Evolutionary conservation across 2,113 vertebrate species (phyloP).

Genomic region (Tonatia bakeri): DNA sequence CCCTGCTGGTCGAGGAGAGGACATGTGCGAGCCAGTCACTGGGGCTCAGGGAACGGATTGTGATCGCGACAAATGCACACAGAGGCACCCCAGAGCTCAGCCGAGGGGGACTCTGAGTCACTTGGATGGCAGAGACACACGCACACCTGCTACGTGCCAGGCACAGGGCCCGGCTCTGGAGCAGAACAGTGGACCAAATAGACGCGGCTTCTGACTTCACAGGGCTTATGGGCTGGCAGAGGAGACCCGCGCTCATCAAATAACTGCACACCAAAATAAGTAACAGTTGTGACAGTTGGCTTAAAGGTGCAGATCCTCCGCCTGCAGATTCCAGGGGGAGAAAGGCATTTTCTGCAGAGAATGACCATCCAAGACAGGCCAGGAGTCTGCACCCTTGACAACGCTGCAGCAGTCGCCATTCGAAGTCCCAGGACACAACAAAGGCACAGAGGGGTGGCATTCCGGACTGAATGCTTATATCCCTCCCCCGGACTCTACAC

Average conservation of each 20-base stretch:
- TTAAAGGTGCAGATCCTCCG: neutral
- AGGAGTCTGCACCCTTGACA: neutral
- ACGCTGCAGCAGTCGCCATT: neutral
- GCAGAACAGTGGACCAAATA: neutral
- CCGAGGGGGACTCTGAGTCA: rapidly evolving
- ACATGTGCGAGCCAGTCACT: neutral
- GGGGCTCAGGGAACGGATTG: neutral
- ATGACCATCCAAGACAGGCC: neutral
- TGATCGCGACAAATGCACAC: neutral
- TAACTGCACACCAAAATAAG: neutral
- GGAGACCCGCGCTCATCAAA: neutral
- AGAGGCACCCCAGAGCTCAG: neutral
- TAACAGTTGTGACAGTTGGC: neutral
- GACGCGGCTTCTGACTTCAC: too few species aligned
- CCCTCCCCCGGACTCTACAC: too few species aligned
- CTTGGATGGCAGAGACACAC: neutral
- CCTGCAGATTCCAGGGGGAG: neutral
- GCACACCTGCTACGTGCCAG: neutral
- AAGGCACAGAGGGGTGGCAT: neutral
- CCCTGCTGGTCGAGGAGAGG: neutral
- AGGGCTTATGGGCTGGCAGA: neutral
- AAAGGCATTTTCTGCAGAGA: neutral
- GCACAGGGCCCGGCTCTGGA: neutral
- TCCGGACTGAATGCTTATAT: too few species aligned
- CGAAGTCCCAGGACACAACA: neutral